Evolutionary conservation across 2,888 invertebrate species (phyloP).

Genomic region (Holacanthella duospinosa): DNA sequence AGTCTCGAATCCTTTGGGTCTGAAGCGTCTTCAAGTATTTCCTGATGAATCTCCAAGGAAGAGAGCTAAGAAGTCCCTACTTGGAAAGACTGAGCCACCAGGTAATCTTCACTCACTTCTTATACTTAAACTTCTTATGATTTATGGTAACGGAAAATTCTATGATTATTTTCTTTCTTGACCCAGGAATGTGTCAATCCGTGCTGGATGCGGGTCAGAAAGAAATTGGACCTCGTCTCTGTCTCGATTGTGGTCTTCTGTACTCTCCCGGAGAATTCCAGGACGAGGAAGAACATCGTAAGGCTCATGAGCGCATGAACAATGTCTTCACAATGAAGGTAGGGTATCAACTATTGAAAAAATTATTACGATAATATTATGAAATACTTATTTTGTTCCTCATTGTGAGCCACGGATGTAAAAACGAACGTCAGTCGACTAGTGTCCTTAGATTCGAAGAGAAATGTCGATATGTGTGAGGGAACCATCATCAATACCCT

Average conservation of each 20-base stretch:
- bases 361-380: background rate
- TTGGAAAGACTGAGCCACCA: constrained; percentile 27
- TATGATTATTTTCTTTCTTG: background rate
- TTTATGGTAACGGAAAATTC: background rate
- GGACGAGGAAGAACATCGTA: constrained; percentile 33
- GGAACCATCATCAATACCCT: too few relatives aligned
- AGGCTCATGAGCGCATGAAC: constrained; percentile 27
- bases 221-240: constrained; percentile 26
- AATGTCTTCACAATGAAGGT: constrained; percentile 29
- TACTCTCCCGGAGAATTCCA: constrained; percentile 33
- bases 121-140: background rate
- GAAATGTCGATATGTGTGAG: too few relatives aligned
- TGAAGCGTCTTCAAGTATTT: constrained; percentile 19
- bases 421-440: too few relatives aligned
- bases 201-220: constrained; percentile 36
- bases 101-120: constrained; percentile 16
- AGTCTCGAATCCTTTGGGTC: constrained; percentile 21
- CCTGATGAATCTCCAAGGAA: constrained; percentile 19
- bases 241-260: constrained; percentile 31
- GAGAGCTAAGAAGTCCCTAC: constrained; percentile 14
- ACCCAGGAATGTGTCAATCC: constrained; percentile 28
- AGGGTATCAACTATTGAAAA: constrained; percentile 1
- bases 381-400: background rate
- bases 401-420: background rate
- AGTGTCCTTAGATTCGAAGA: too few relatives aligned